Base-by-base conservation (phyloP, 2,113 vertebrate species). In the Callospermophilus lateralis region DNA sequence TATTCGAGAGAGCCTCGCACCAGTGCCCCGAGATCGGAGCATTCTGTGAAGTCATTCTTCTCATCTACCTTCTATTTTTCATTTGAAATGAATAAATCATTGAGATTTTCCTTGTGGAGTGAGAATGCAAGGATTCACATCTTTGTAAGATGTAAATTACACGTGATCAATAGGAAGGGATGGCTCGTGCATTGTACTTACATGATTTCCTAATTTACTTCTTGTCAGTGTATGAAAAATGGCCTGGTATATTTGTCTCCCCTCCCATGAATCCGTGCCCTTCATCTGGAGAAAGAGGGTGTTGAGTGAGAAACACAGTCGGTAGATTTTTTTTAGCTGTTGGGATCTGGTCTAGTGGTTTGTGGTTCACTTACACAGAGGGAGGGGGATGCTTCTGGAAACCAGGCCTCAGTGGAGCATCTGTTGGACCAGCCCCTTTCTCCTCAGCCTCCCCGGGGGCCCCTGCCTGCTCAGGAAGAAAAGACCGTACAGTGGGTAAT, bases 11-110 rank as follows among this genome's bases (percentile, higher is more conserved):
- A 99, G 99, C 99, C 99, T 99, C 99, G 98, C 99, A 99, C 99
- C 99, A 98, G 99, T 98, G 99, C 99, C 99, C 98, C 98, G 98
- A 99, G 99, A 99, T 99, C 98, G 98, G 98, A 97, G 96, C 98
- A 98, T 99, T 99, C 99, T 99, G 99, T 99, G 99, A 99, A 99
- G 99, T 99, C 98, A 98, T 99, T 99, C 99, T 99, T 99, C 99
- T 99, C 99, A 99, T 99, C 99, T 99, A 99, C 99, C 99, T 99
- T 99, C 98, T 99, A 99, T 98, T 98, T 99, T 99, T 99, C 98
- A 99, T 99, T 99, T 98, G 98, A 99, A 99, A 99, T 99, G 99
- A 99, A 99, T 99, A 99, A 99, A 99, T 99, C 99, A 99, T 99
- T 99, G 99, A 98, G 99, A 99, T 99, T 99, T 99, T 99, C 99